These are phyloP conservation scores for Temnothorax unifasciatus DNA, from an alignment of 2,888 invertebrate genomes.

Conservation along the genomic window DNA sequence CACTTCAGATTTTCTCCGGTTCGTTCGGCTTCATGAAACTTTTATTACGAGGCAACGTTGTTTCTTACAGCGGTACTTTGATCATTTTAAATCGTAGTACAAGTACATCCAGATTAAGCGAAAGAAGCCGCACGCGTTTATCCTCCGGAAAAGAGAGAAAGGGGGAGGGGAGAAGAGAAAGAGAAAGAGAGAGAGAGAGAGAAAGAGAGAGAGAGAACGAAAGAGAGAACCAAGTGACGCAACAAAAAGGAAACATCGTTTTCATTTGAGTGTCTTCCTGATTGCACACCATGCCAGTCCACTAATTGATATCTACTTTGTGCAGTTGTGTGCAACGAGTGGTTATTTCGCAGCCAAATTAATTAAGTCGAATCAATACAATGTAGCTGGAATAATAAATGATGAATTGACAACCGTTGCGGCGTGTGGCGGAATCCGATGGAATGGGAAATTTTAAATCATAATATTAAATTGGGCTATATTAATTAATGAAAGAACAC, in stretches of 20 bases:
- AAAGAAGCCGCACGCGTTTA: slow-evolving; percentile 46
- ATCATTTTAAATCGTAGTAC: slow-evolving; percentile 54
- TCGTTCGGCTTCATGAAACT: slow-evolving; percentile 55
- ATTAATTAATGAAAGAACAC: slow-evolving; percentile 57
- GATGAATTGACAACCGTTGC: slow-evolving; percentile 36
- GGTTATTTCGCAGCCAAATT: slow-evolving; percentile 31
- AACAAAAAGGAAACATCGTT: slow-evolving; percentile 33
- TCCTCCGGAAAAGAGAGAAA: neutral
- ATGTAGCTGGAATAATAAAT: slow-evolving; percentile 48
- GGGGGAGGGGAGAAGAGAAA: no score
- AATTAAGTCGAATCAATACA: slow-evolving; percentile 48
- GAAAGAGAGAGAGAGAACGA: no score
- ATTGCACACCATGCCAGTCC: slow-evolving; percentile 31
- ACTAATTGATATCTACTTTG: slow-evolving; percentile 51
- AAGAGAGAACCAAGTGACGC: neutral
- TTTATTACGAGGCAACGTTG: slow-evolving; percentile 53
- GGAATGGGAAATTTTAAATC: slow-evolving; percentile 46
- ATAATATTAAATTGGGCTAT: slow-evolving; percentile 44
- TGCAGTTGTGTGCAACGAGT: slow-evolving; percentile 22
- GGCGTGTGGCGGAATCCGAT: slow-evolving; percentile 19
- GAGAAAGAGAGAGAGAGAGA: neutral
- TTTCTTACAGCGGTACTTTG: slow-evolving; percentile 50
- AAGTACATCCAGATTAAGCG: slow-evolving; percentile 51
- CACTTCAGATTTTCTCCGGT: slow-evolving; percentile 53
- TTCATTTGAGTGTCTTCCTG: slow-evolving; percentile 38